Evolutionary conservation across 2,113 vertebrate genomes (phyloP).

Genomic region (Plotosus lineatus): DNA sequence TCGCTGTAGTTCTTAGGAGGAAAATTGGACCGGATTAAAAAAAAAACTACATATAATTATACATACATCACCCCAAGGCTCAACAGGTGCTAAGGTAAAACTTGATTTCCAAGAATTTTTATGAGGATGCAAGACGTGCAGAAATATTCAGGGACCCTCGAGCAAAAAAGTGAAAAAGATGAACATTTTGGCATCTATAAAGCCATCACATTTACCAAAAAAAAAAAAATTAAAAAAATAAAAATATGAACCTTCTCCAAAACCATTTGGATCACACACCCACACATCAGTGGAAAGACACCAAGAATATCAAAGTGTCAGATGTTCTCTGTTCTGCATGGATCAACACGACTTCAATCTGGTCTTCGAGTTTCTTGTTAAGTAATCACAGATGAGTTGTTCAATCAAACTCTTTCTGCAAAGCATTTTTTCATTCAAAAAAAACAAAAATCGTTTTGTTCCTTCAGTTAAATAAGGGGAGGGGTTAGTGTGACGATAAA

Average conservation of each 20-base stretch:
- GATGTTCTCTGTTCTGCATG: constrained; percentile 64
- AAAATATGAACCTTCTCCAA: not conserved
- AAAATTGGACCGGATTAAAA: not conserved
- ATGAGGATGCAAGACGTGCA: not conserved
- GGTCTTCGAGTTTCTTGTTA: constrained; percentile 68
- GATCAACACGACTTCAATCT: constrained; percentile 64
- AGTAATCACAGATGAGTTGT: constrained; percentile 74
- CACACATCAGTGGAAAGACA: not conserved
- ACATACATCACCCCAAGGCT: not conserved
- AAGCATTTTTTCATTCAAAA: constrained; percentile 67
- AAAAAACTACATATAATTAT: not conserved
- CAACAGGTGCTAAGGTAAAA: not conserved
- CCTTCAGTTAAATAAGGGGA: constrained; percentile 41
- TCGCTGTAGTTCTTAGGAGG: not conserved
- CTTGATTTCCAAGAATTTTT: not conserved
- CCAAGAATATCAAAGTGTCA: not conserved
- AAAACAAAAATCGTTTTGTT: constrained; percentile 67
- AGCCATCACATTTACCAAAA: too few relatives aligned
- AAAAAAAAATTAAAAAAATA: too few relatives aligned
- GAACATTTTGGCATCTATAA: too few relatives aligned
- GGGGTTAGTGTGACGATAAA: not conserved
- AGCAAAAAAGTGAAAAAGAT: too few relatives aligned
- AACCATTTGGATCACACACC: not conserved
- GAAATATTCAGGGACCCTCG: not conserved
- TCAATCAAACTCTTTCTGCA: constrained; percentile 70